A percentile compares a stretch with the other conserved stretches of the same genome.
Evolutionary conservation across 2,888 invertebrate species (phyloP).

Genomic region (Apamea anceps): DNA sequence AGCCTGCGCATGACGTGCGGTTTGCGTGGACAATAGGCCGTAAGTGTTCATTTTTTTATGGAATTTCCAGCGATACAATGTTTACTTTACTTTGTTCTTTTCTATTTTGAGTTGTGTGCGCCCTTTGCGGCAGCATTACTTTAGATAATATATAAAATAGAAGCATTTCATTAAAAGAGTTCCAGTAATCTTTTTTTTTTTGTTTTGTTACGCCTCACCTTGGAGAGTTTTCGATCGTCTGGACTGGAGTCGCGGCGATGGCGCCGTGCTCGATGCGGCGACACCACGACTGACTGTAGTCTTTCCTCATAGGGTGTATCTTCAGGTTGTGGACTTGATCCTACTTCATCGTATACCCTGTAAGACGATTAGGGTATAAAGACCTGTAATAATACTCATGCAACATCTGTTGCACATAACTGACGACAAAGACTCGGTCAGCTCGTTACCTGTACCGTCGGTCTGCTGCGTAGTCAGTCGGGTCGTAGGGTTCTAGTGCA

Average conservation of each 20-base stretch:
- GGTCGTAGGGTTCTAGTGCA: constrained; percentile 86
- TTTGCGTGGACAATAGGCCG: too few species aligned
- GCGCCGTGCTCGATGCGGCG: constrained; percentile 84
- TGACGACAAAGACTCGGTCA: background rate
- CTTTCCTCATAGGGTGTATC: constrained; percentile 88
- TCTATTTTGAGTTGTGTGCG: background rate
- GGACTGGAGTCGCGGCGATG: constrained; percentile 93
- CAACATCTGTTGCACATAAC: constrained; percentile 1
- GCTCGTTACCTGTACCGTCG: constrained; percentile 84
- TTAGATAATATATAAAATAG: background rate
- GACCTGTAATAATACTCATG: background rate
- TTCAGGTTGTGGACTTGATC: constrained; percentile 93
- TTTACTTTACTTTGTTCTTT: background rate
- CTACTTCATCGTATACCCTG: constrained; percentile 87
- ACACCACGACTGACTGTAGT: constrained; percentile 90
- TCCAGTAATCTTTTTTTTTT: background rate
- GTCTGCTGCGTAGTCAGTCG: constrained; percentile 87
- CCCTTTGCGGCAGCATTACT: too few species aligned
- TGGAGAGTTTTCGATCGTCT: constrained; percentile 90
- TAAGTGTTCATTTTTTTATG: background rate
- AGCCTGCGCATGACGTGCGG: too few species aligned
- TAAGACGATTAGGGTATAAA: background rate
- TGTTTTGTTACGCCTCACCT: constrained; percentile 72
- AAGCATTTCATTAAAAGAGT: background rate
- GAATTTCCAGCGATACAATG: background rate